Conservation (phyloP, 2,888 invertebrate species). For the Morinoia aosen region DNA sequence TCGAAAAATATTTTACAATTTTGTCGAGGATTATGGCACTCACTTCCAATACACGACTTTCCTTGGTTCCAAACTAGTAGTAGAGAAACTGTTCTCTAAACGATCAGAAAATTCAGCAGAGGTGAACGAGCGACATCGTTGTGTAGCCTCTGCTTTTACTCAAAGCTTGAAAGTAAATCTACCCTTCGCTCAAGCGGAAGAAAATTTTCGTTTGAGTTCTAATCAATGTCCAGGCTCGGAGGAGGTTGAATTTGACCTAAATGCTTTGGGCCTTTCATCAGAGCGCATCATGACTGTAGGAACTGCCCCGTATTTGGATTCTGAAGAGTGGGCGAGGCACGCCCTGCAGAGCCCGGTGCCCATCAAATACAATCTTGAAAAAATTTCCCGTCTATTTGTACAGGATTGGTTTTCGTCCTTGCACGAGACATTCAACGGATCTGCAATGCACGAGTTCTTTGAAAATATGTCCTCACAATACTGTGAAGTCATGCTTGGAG, state of each 20-base stretch:
- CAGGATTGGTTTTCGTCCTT: neutral
- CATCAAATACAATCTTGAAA: neutral
- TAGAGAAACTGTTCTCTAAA: neutral
- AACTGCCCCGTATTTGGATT: neutral
- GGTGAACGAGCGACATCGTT: neutral
- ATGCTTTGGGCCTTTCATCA: neutral
- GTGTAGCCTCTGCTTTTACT: neutral
- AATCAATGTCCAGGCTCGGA: neutral
- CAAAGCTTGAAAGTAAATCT: neutral
- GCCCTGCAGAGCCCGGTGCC: neutral
- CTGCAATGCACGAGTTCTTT: neutral
- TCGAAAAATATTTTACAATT: neutral
- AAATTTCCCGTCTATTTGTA: neutral
- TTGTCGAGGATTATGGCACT: neutral
- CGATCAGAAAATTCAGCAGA: neutral
- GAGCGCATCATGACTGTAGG: neutral
- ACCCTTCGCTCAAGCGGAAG: neutral
- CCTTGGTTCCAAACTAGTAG: neutral
- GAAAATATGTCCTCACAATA: neutral
- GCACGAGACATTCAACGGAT: neutral
- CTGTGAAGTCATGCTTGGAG: neutral
- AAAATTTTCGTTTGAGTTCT: neutral
- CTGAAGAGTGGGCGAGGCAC: neutral
- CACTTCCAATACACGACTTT: neutral
- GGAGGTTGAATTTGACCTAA: neutral